Evolutionary conservation across 92 coral and sea anemone species (phyloP).

Genomic region (Heliopora coerulea): DNA sequence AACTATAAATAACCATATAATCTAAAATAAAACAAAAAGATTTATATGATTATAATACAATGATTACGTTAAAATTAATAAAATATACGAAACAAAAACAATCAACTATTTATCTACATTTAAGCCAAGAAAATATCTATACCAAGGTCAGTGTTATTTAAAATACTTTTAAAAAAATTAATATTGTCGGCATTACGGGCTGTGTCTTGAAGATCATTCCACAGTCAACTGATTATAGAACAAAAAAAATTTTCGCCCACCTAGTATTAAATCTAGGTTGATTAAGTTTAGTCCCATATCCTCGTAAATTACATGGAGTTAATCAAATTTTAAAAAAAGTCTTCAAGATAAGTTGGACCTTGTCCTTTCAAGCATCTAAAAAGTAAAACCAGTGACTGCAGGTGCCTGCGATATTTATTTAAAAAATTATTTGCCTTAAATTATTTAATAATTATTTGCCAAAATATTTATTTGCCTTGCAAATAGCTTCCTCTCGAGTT

Average conservation of each 20-base stretch:
- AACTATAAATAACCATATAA: too few species aligned
- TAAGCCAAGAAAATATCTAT: constrained; percentile 11
- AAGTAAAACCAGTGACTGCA: not conserved
- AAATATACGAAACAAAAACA: too few species aligned
- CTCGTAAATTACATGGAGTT: constrained; percentile 16
- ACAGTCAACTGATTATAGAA: constrained; percentile 28
- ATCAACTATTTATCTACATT: too few species aligned
- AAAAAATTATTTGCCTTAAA: too few species aligned
- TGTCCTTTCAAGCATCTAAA: constrained; percentile 38
- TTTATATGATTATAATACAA: too few species aligned
- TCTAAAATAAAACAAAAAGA: too few species aligned
- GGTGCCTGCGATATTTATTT: constrained; percentile 8
- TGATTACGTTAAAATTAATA: too few species aligned
- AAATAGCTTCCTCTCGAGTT: too few species aligned
- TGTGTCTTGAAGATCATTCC: constrained; percentile 25
- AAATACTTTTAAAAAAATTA: not conserved
- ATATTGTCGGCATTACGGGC: constrained; percentile 17
- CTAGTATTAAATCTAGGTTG: constrained; percentile 21
- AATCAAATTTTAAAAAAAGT: constrained; percentile 9
- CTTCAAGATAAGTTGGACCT: constrained; percentile 27
- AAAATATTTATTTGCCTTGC: too few species aligned
- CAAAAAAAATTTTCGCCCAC: constrained; percentile 1
- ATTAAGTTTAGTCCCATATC: constrained; percentile 4
- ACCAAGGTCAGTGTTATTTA: constrained; percentile 3
- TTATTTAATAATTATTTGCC: too few species aligned